phyloP scores from a whole-genome alignment of 2,888 invertebrate species.

The Himalopsyche kuldschensis region DNA sequence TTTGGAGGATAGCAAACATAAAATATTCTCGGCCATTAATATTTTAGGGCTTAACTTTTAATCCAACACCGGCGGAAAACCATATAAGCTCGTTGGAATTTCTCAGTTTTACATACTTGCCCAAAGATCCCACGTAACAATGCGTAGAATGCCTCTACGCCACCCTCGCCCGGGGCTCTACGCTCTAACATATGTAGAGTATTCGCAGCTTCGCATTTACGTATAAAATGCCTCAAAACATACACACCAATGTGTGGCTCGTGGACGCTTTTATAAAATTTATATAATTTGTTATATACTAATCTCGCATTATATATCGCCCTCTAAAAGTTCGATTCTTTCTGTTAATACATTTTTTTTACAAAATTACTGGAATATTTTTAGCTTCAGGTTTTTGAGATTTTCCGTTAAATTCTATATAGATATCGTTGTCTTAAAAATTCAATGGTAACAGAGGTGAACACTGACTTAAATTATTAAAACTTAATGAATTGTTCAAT shows the following conservation, averaged over 20 bases:
- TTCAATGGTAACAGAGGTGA: no score
- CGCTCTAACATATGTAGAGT: neutral
- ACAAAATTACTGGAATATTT: no score
- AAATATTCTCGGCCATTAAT: neutral
- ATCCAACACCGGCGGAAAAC: neutral
- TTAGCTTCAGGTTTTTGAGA: no score
- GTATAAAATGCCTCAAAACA: neutral
- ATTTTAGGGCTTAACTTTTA: neutral
- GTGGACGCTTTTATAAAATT: neutral
- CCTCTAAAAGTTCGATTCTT: no score
- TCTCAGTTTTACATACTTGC: neutral
- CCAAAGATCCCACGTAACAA: neutral
- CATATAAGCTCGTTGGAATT: neutral
- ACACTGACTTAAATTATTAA: no score
- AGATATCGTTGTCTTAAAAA: no score
- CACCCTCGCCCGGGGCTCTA: neutral
- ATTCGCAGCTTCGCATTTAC: neutral
- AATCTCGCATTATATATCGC: neutral
- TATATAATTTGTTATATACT: neutral
- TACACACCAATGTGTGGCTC: neutral
- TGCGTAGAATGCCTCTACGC: slow-evolving; percentile 5
- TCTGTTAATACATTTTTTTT: no score
- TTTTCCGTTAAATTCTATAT: no score
- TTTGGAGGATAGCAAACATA: neutral
- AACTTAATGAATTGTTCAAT: no score